Percentiles rank a stretch among this genome's conserved stretches.
These are phyloP conservation scores for Alethe diademata DNA, from an alignment of 2,113 vertebrate species.

Conservation along the genomic window DNA sequence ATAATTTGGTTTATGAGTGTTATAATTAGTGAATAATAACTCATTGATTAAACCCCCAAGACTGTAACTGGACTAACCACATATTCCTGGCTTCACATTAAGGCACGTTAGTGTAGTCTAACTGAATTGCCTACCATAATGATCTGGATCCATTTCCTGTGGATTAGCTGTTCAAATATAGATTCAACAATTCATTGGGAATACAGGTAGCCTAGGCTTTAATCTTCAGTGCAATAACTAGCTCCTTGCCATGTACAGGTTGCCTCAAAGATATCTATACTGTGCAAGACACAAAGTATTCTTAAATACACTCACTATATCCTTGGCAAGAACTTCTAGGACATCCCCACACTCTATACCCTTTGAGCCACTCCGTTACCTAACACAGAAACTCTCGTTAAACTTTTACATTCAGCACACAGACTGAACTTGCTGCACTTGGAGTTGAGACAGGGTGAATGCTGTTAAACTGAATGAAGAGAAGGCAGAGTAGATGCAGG, in stretches of 20 bases:
- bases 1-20: neutral
- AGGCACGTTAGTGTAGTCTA: neutral
- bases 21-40: neutral
- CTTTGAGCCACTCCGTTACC: neutral
- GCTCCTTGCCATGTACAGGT: neutral
- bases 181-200: accelerated
- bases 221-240: neutral
- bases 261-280: neutral
- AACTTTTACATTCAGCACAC: accelerated
- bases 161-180: neutral
- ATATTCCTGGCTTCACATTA: neutral
- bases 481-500: neutral
- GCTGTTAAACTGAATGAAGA: neutral
- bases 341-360: neutral
- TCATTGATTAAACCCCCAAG: neutral
- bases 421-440: neutral
- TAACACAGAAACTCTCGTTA: neutral
- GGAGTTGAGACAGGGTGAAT: neutral
- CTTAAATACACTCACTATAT: neutral
- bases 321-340: neutral
- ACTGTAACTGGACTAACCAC: neutral
- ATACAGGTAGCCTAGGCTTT: neutral
- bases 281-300: neutral
- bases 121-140: neutral
- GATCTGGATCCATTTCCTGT: neutral